Evolutionary conservation across 2,888 invertebrate genomes (phyloP), one percentile per base, ranked within the genome.

Genomic region (Clistopyga incitator): DNA sequence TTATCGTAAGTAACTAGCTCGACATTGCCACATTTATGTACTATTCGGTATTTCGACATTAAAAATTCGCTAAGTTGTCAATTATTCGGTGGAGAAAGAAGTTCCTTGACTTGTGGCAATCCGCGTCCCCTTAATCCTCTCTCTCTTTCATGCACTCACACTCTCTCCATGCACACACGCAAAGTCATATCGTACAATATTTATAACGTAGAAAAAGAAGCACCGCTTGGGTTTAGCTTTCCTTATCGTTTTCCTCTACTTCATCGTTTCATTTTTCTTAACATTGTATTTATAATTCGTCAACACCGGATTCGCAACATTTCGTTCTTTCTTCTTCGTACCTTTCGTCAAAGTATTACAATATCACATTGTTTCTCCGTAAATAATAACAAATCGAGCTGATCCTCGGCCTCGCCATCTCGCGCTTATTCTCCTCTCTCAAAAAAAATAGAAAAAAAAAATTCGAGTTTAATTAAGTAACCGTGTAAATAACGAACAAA

Each of bases 1-100:
- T 83, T 80, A 68, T 82, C 76, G 67, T 91, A 92, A 91, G 88
- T 92, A 92, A 91, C 91, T 92, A 92, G 90, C 90, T 92, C 89
- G 90, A 91, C 89, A 90, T 91, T 90, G 91, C 90, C 91, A 91
- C 91, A 90, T 90, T 89, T 87, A 90, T 68, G 78, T 72, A 84
- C 79, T 84, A 84, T 86, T 84, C 85, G 86, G 79, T 84, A 85
- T 83, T 77, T 52, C 70, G 42, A 84, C 77, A 75, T 52, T 67
- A 70, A 75, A 65, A 78, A 29, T 71, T 64, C 23, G 59, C 75
- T 59, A 61, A 50, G 42, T 65, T 64, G 45, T 72, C 56, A 38
- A 18, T 65, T 70, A 29, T 50, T 76, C 18, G 59, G 23, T 56
- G 18, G 78, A 61, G 59, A 56, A 29, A 70, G 56, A 64, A 13